Evolutionary conservation across 2,113 vertebrate genomes (phyloP).

Genomic region (Phyllostomus hastatus): DNA sequence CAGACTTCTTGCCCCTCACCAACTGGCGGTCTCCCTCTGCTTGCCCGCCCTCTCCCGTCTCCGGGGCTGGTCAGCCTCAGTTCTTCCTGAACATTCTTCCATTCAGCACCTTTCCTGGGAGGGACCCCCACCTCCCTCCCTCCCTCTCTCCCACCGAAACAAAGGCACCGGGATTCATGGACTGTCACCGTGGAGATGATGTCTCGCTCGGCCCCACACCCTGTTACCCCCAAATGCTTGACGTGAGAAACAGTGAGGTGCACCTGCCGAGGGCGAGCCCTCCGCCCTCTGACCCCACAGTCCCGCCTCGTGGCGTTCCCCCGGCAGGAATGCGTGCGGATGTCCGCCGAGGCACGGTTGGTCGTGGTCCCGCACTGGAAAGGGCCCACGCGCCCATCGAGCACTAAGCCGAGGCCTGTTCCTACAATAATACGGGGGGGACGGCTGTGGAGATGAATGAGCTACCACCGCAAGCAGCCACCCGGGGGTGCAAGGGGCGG

Average conservation of each 20-base stretch:
- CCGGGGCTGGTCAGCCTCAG: background rate
- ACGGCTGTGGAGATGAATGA: background rate
- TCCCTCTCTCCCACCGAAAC: background rate
- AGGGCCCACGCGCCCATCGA: background rate
- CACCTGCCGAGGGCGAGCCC: fast-evolving
- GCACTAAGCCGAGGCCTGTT: background rate
- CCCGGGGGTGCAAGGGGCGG: background rate
- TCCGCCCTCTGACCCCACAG: background rate
- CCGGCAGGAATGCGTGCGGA: background rate
- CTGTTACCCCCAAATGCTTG: background rate
- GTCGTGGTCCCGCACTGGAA: background rate
- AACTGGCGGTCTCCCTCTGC: background rate
- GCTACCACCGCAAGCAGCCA: fast-evolving
- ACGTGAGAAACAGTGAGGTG: no score
- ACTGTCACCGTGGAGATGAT: background rate
- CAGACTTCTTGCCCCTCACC: background rate
- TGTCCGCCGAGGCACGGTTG: no score
- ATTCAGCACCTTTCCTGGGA: background rate
- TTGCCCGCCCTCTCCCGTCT: background rate
- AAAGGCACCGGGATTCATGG: background rate
- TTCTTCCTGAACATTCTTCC: background rate
- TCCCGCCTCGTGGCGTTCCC: background rate
- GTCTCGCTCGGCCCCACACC: background rate
- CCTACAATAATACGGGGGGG: fast-evolving
- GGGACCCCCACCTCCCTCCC: background rate